phyloP scores from a whole-genome alignment of 2,797 vertebrate genomes.

The Acrossocheilus fasciatus region DNA sequence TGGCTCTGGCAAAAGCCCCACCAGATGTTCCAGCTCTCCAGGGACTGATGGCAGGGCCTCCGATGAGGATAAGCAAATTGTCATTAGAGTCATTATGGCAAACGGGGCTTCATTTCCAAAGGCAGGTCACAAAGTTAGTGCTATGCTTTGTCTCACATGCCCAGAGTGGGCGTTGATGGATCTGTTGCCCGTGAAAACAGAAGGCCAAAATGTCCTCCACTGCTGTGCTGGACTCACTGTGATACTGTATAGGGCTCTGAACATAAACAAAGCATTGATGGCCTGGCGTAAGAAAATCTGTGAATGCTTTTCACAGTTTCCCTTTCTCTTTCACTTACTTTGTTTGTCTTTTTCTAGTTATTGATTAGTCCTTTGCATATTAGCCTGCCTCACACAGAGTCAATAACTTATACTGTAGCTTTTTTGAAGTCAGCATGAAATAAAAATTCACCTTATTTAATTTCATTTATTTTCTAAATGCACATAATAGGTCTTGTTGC shows the following conservation, averaged over 20 bases:
- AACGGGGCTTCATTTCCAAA: slow-evolving; percentile 72
- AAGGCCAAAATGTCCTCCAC: slow-evolving; percentile 49
- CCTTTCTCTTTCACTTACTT: background rate
- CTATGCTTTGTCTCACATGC: slow-evolving; percentile 60
- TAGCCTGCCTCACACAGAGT: slow-evolving; percentile 64
- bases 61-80: slow-evolving; percentile 80
- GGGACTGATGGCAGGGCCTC: slow-evolving; percentile 74
- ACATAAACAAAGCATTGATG: slow-evolving; percentile 18
- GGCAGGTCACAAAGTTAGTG: slow-evolving; percentile 73
- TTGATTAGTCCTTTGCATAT: slow-evolving; percentile 68
- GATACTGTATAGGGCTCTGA: slow-evolving; percentile 13
- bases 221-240: slow-evolving; percentile 4
- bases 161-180: slow-evolving; percentile 55
- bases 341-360: slow-evolving; percentile 57
- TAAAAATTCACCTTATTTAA: background rate
- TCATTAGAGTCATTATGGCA: slow-evolving; percentile 77
- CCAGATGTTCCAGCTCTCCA: slow-evolving; percentile 75
- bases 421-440: background rate
- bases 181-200: slow-evolving; percentile 54
- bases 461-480: background rate
- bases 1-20: slow-evolving; percentile 57
- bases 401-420: background rate
- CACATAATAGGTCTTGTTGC: background rate
- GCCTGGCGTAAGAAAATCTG: background rate
- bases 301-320: background rate